phyloP scores from a whole-genome alignment of 2,797 vertebrate genomes.

The Poecile montanus region DNA sequence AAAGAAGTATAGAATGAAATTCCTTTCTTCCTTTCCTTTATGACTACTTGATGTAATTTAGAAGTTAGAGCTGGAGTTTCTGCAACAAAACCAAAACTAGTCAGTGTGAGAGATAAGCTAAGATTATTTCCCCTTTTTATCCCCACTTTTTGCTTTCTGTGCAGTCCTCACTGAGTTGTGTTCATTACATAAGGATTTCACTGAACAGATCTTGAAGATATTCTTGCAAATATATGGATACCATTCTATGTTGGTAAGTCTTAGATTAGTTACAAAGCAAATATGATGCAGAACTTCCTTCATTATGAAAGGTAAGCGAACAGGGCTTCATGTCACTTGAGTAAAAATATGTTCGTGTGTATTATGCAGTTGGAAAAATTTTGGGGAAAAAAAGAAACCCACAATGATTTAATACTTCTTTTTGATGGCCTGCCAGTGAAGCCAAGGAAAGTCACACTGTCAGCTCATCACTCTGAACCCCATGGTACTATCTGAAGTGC shows the following conservation, averaged over 20 bases:
- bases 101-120: neutral
- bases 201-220: neutral
- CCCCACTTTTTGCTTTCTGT: neutral
- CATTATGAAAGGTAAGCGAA: neutral
- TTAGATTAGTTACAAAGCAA: neutral
- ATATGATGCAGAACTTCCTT: neutral
- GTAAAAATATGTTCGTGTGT: neutral
- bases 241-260: neutral
- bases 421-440: neutral
- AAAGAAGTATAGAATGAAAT: neutral
- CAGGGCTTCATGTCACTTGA: neutral
- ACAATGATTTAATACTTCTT: neutral
- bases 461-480: slow-evolving; percentile 54
- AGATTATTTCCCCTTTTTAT: neutral
- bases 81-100: neutral
- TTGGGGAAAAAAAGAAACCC: neutral
- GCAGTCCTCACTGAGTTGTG: neutral
- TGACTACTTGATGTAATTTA: neutral
- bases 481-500: slow-evolving; percentile 64
- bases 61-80: neutral
- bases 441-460: slow-evolving; percentile 48
- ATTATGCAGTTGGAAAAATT: neutral
- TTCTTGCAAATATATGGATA: neutral
- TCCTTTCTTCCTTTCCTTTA: neutral
- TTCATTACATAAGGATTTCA: neutral